These are phyloP conservation scores for Propithecus deckenii DNA, from an alignment of 2,797 vertebrate species.

Conservation along the genomic window DNA sequence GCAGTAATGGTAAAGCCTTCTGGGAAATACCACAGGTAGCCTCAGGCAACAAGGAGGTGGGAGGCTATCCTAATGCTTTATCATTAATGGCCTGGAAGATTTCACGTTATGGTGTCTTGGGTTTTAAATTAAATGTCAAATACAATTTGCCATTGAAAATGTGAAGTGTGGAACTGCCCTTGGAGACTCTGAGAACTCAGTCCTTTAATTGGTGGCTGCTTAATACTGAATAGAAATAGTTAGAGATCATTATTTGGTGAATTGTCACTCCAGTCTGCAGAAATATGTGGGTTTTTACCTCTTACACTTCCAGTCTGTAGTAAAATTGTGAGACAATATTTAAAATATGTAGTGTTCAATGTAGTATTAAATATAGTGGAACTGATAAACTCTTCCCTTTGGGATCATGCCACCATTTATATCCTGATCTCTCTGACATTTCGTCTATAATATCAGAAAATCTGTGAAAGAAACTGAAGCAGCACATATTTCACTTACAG, in stretches of 20 bases:
- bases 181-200: conserved; percentile 67
- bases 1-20: neutral
- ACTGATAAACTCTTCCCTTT: conserved; percentile 58
- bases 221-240: conserved; percentile 65
- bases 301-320: neutral
- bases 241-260: conserved; percentile 69
- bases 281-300: conserved; percentile 6
- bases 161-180: conserved; percentile 78
- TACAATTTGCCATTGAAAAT: conserved; percentile 83
- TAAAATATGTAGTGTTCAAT: conserved; percentile 49
- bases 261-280: conserved; percentile 5
- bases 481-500: conserved; percentile 51
- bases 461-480: conserved; percentile 78
- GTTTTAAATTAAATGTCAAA: conserved; percentile 86
- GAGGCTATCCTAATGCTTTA: conserved; percentile 57
- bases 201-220: conserved; percentile 79
- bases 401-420: conserved; percentile 62
- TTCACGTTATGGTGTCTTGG: conserved; percentile 76
- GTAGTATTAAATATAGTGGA: conserved; percentile 62
- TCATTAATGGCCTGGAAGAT: conserved; percentile 73
- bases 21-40: conserved; percentile 41
- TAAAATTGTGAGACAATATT: conserved; percentile 63
- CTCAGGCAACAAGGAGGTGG: neutral
- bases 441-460: conserved; percentile 73
- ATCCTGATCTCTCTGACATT: conserved; percentile 73